Evolutionary conservation across 2,888 invertebrate genomes (phyloP).

Genomic region (Cartodere bifasciata): DNA sequence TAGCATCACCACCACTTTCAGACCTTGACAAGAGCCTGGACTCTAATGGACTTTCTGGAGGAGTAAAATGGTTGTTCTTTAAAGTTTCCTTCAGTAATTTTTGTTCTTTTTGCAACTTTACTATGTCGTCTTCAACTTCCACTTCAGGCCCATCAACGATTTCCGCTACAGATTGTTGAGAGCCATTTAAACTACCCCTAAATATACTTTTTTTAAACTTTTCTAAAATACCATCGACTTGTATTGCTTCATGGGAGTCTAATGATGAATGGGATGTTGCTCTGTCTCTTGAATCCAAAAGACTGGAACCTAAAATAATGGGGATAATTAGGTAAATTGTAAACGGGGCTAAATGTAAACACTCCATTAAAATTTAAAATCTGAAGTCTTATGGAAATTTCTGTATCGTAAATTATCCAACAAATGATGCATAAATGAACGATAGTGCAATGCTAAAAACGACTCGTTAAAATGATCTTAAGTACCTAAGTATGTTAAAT

Average conservation of each 20-base stretch:
- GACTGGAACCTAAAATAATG: slow-evolving; percentile 22
- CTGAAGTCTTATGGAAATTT: slow-evolving; percentile 1
- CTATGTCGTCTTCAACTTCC: slow-evolving; percentile 13
- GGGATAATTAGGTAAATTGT: not conserved
- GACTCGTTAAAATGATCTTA: too few relatives aligned
- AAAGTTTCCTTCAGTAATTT: too few relatives aligned
- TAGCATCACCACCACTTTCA: slow-evolving; percentile 69
- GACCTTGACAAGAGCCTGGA: slow-evolving; percentile 48
- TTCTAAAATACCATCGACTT: slow-evolving; percentile 35
- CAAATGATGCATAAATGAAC: too few relatives aligned
- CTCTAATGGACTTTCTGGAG: slow-evolving; percentile 51
- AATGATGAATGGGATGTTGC: slow-evolving; percentile 32
- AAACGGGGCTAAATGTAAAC: too few relatives aligned
- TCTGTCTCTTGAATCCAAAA: slow-evolving; percentile 29
- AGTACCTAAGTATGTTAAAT: too few relatives aligned
- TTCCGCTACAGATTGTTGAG: slow-evolving; percentile 20
- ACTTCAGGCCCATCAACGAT: slow-evolving; percentile 14
- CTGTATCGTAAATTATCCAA: too few relatives aligned
- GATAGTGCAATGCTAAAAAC: too few relatives aligned
- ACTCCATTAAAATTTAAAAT: too few relatives aligned
- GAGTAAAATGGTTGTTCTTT: slow-evolving; percentile 23
- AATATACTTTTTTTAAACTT: slow-evolving; percentile 53
- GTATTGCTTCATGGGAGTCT: slow-evolving; percentile 32
- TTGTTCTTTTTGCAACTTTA: slow-evolving; percentile 13
- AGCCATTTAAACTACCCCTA: slow-evolving; percentile 28